Evolutionary conservation across 2,888 invertebrate genomes (phyloP), one percentile per base, ranked within the genome.

Genomic region (Philhelius pedissequus): DNA sequence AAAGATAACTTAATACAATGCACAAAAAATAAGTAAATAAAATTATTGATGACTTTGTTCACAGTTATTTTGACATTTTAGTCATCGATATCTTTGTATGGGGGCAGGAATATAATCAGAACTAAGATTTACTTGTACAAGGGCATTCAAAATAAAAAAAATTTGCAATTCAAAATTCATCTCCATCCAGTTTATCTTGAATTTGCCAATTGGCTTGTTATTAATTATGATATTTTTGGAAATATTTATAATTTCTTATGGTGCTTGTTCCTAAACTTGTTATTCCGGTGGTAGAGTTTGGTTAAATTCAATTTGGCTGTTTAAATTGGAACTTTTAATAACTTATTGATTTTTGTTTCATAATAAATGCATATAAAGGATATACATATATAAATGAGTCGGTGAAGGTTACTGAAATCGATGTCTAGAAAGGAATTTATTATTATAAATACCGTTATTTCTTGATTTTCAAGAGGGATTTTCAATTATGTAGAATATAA

Each of bases 131-230:
- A 40, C 2, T n/a, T 27, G 4, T 11, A 15, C 62, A 62, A 62
- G 62, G 62, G 27, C 27, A 13, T 40, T 43, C 20, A 6, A 32
- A 54, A n/a, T 0, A 15, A 25, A 25, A 58, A 5, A 25, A 8
- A 7, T 3, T n/a, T n/a, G n/a, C n/a, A n/a, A n/a, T n/a, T n/a
- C n/a, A n/a, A n/a, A n/a, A n/a, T n/a, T n/a, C n/a, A 27, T 18
- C 9, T 58, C 27, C 15, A 60, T 62, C 62, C 62, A 62, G 62
- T 62, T 62, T 43, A 43, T 62, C 62, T 43, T 43, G 62, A 43
- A 56, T 20, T 35, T 3, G 5, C 15, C 15, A 43, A 56, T 20
- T 35, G 1, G 5, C 15, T 27, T 15, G 9, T 15, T 2, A 8
- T 30, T 52, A 15, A 15, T 18, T 54, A 32, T n/a, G n/a, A n/a